Conservation (phyloP, 1,140 invertebrate species). For the Sycophila sp. region DNA sequence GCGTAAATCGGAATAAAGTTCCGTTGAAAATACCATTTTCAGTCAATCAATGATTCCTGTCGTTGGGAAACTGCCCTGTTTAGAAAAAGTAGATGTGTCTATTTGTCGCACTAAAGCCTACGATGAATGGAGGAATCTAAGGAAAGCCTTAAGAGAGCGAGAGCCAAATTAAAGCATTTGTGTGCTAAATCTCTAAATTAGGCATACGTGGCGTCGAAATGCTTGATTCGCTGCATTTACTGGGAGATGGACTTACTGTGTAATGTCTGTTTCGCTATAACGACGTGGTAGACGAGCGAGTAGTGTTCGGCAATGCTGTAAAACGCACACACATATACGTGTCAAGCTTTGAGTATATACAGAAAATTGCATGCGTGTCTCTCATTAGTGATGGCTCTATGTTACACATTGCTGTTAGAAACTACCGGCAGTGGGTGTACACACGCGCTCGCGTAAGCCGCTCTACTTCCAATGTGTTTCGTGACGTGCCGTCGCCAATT, state of each 20-base stretch:
- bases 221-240: conserved; percentile 14
- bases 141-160: no score
- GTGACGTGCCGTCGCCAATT: no score
- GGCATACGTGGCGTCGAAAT: conserved; percentile 11
- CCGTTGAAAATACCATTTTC: no score
- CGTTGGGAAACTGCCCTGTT: no score
- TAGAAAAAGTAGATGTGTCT: no score
- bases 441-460: neutral
- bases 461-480: neutral
- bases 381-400: neutral
- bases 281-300: conserved; percentile 52
- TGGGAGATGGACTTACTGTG: conserved; percentile 48
- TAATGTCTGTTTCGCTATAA: conserved; percentile 51
- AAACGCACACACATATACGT: conserved; percentile 46
- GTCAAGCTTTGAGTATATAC: neutral
- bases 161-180: no score
- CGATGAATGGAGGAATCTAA: no score
- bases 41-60: no score
- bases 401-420: neutral
- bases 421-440: neutral
- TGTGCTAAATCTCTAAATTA: no score
- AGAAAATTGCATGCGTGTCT: neutral
- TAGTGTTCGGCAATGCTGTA: conserved; percentile 50
- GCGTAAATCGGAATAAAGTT: no score
- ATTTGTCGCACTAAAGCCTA: no score